These are phyloP conservation scores for Oscheius sp. DNA, from an alignment of 1,140 invertebrate genomes.

Conservation along the genomic window DNA sequence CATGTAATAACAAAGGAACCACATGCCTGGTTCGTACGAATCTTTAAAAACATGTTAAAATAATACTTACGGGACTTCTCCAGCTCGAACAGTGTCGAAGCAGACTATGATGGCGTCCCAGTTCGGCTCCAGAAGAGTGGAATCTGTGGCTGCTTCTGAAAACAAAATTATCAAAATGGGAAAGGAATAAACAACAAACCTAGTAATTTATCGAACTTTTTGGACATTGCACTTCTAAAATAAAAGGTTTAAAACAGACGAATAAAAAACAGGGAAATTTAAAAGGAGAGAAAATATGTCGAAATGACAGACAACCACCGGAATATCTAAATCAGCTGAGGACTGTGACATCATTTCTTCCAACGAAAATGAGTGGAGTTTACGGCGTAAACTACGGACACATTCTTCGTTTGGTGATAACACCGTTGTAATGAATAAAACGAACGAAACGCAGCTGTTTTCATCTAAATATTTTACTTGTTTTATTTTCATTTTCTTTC, in stretches of 20 bases:
- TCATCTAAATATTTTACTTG: no score
- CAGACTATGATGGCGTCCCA: conserved; percentile 59
- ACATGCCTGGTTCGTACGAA: neutral
- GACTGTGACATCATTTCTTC: no score
- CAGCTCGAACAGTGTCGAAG: conserved; percentile 55
- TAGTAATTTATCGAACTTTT: conserved; percentile 17
- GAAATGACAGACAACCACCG: no score
- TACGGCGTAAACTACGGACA: no score
- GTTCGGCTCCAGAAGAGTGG: conserved; percentile 55
- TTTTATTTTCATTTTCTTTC: no score
- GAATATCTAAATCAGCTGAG: no score
- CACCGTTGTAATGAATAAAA: no score
- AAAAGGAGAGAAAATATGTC: no score
- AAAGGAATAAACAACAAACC: neutral
- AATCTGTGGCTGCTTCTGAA: conserved; percentile 57
- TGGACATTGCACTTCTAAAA: neutral
- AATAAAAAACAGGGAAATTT: neutral
- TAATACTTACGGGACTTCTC: conserved; percentile 54
- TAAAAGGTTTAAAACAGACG: neutral
- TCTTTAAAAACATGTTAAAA: neutral
- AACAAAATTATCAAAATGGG: conserved; percentile 3
- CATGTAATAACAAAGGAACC: conserved; percentile 1
- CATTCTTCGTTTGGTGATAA: no score
- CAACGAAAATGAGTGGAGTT: no score
- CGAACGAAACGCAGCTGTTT: no score